Evolutionary conservation across 1,140 invertebrate genomes (phyloP).

Genomic region (Drosophila albomicans): DNA sequence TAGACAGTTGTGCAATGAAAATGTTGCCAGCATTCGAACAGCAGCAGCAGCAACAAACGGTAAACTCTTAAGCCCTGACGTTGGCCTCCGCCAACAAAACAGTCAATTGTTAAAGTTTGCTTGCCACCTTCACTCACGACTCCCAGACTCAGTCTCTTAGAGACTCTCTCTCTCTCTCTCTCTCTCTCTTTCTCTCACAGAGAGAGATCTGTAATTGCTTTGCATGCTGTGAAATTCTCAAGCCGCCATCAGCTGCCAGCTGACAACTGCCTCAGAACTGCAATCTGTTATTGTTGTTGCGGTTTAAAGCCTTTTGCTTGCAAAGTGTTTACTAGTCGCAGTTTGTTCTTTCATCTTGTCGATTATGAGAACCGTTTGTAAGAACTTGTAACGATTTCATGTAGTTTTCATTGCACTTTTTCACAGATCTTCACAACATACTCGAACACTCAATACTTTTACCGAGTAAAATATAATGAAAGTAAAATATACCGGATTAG

Average conservation of each 20-base stretch:
- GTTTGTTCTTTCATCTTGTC: not conserved
- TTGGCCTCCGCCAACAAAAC: not conserved
- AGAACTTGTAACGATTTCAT: not conserved
- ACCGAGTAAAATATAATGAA: too few relatives aligned
- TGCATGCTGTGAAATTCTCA: slow-evolving; percentile 37
- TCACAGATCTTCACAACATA: too few relatives aligned
- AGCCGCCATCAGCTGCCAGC: not conserved
- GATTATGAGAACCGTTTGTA: not conserved
- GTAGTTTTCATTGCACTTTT: not conserved
- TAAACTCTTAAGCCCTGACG: slow-evolving; percentile 27
- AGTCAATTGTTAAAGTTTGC: slow-evolving; percentile 40
- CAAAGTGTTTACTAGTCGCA: not conserved
- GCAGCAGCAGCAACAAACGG: slow-evolving; percentile 14
- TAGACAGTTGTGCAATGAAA: slow-evolving; percentile 31
- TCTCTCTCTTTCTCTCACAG: too few relatives aligned
- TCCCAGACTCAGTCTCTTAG: too few relatives aligned
- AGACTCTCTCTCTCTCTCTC: not conserved
- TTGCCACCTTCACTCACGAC: not conserved
- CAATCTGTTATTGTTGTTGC: slow-evolving; percentile 4
- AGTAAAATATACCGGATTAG: too few relatives aligned
- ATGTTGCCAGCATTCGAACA: slow-evolving; percentile 20
- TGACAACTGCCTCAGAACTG: slow-evolving; percentile 1
- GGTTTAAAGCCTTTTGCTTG: not conserved
- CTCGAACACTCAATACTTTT: too few relatives aligned
- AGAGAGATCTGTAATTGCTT: slow-evolving; percentile 20